A percentile compares a stretch with the other conserved stretches of the same genome.
phyloP scores from a whole-genome alignment of 2,797 vertebrate genomes.

The Eulemur mongoz region DNA sequence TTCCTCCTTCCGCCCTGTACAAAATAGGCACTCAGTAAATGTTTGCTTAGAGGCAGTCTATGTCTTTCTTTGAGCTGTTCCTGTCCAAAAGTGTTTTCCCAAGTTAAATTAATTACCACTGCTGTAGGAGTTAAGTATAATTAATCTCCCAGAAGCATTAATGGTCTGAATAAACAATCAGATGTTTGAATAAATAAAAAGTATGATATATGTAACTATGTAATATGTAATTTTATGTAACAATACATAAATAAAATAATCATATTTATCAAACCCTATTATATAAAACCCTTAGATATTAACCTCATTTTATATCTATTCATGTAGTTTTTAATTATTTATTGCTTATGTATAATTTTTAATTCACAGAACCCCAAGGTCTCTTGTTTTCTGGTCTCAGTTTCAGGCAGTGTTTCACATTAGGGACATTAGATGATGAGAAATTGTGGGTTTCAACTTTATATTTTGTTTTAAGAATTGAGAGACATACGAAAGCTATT shows the following conservation, averaged over 20 bases:
- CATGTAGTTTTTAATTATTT: not conserved
- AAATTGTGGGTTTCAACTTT: conserved; percentile 15
- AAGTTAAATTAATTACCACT: conserved; percentile 18
- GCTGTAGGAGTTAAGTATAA: not conserved
- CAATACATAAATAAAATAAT: not conserved
- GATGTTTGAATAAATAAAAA: not conserved
- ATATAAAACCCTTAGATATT: not conserved
- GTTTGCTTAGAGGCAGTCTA: not conserved
- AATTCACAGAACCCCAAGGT: not conserved
- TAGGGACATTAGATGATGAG: not conserved
- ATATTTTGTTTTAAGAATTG: not conserved
- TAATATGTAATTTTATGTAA: not conserved
- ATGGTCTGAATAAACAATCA: not conserved
- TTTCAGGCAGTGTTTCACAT: not conserved
- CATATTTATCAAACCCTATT: not conserved
- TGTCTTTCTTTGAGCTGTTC: not conserved
- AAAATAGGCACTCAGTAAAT: not conserved
- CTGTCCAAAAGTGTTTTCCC: not conserved
- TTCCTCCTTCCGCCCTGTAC: not conserved
- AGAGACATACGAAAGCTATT: not conserved
- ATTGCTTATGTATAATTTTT: not conserved
- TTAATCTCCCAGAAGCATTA: not conserved
- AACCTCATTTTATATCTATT: not conserved
- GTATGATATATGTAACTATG: not conserved
- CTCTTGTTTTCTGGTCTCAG: not conserved